Evolutionary conservation across 1,140 invertebrate species (phyloP), one percentile per base, ranked within the genome.

Genomic region (Trinorchestia longiramus): DNA sequence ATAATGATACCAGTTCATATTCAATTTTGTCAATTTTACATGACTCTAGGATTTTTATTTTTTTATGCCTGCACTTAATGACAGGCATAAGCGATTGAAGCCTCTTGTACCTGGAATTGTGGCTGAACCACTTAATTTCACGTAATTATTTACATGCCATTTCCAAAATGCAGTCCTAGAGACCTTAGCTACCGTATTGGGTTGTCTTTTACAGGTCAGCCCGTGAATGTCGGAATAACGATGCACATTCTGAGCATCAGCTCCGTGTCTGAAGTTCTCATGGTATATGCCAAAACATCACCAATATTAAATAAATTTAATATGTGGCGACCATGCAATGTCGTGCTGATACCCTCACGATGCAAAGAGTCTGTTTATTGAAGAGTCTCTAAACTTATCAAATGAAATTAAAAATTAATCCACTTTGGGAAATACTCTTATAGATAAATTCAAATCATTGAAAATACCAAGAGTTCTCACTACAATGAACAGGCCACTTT

Each of bases 171-270:
- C 43, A 94, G 92, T 45, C 92, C 92, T 94, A 45, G 92, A 45
- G 43, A 94, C 92, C 47, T 44, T 94, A 94, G 92, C 92, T 94
- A 47, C 44, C 92, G 95, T 95, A 95, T 96, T 97, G 96, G 96
- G 95, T 96, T 96, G 96, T 97, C 96, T 97, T 98, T 99, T 99
- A 97, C 98, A 99, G 99, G 99, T 98, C 98, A 98, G 97, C 99
- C 99, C 97, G 99, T 99, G 98, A 98, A 99, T 98, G 99, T 99
- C 97, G 99, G 99, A 97, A 99, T 99, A 98, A 99, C 99, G 98
- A 99, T 99, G 98, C 99, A 99, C 98, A 99, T 99, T 98, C 98
- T 99, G 98, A 99, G 99, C 98, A 99, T 99, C 98, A 99, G 99
- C 98, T 99, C 99, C 97, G 98, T 99, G 97, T 99, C 99, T 97